Conservation (phyloP, 2,888 invertebrate species). For the Drosophila suboccidentalis region DNA sequence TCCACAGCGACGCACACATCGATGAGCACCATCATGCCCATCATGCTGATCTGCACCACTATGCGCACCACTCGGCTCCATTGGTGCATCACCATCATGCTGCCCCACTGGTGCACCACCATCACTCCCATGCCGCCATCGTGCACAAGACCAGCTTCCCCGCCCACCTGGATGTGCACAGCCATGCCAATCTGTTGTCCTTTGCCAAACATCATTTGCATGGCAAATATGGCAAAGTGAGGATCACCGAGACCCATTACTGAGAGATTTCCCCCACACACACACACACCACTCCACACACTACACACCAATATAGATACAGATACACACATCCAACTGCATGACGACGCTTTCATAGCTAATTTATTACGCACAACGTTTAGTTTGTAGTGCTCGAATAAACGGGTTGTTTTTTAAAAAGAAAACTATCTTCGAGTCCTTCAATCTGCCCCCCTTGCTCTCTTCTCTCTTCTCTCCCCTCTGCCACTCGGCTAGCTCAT, state of each 20-base stretch:
- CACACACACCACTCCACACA: slow-evolving; percentile 27
- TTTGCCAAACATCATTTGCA: slow-evolving; percentile 83
- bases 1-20: slow-evolving; percentile 77
- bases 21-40: slow-evolving; percentile 76
- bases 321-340: slow-evolving; percentile 47
- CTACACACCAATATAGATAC: slow-evolving; percentile 33
- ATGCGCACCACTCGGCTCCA: slow-evolving; percentile 63
- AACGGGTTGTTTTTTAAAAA: slow-evolving; percentile 61
- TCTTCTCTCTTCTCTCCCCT: not conserved
- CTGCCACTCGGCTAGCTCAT: slow-evolving; percentile 45
- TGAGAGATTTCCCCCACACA: slow-evolving; percentile 76
- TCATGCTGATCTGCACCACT: slow-evolving; percentile 52
- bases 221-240: slow-evolving; percentile 84
- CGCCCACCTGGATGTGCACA: slow-evolving; percentile 76
- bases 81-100: slow-evolving; percentile 65
- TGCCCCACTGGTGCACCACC: slow-evolving; percentile 74
- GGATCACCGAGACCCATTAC: slow-evolving; percentile 84
- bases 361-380: slow-evolving; percentile 76
- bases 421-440: slow-evolving; percentile 22
- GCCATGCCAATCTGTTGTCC: slow-evolving; percentile 76
- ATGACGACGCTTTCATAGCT: slow-evolving; percentile 64
- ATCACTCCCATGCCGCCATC: slow-evolving; percentile 70
- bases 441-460: not conserved
- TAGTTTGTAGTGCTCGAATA: slow-evolving; percentile 60
- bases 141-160: slow-evolving; percentile 74